Conservation (phyloP, 2,113 vertebrate species). For the Semicossyphus pulcher region DNA sequence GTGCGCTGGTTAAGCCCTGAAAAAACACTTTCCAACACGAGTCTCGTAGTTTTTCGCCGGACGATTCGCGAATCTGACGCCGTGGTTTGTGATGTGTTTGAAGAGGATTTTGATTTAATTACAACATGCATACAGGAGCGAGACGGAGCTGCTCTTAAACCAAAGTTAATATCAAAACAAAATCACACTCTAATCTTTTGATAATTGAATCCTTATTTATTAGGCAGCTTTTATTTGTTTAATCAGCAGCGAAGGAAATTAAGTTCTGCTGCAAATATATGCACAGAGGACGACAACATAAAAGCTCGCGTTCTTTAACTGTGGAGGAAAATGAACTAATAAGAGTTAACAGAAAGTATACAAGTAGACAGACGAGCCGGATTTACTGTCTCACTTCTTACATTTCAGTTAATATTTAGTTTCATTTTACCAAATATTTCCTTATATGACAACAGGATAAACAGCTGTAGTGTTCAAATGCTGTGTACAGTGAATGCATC, state of each 20-base stretch:
- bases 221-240: conserved; percentile 45
- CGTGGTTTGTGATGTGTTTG: conserved; percentile 58
- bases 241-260: conserved; percentile 2
- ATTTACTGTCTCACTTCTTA: neutral
- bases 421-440: neutral
- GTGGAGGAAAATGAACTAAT: neutral
- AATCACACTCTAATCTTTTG: conserved; percentile 53
- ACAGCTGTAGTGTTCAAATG: neutral
- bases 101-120: conserved; percentile 77
- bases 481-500: neutral
- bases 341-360: conserved; percentile 24
- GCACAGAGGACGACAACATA: conserved; percentile 14
- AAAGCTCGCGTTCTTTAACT: neutral
- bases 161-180: conserved; percentile 63
- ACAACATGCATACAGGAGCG: conserved; percentile 5
- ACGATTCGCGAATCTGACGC: neutral
- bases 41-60: neutral
- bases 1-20: conserved; percentile 56
- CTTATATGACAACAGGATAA: neutral
- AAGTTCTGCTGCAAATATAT: conserved; percentile 57
- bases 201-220: conserved; percentile 70
- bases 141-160: conserved; percentile 19
- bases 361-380: conserved; percentile 14
- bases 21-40: conserved; percentile 47
- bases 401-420: neutral